Base-by-base conservation (phyloP, 2,113 vertebrate species). In the Drymodes brunneopygia region DNA sequence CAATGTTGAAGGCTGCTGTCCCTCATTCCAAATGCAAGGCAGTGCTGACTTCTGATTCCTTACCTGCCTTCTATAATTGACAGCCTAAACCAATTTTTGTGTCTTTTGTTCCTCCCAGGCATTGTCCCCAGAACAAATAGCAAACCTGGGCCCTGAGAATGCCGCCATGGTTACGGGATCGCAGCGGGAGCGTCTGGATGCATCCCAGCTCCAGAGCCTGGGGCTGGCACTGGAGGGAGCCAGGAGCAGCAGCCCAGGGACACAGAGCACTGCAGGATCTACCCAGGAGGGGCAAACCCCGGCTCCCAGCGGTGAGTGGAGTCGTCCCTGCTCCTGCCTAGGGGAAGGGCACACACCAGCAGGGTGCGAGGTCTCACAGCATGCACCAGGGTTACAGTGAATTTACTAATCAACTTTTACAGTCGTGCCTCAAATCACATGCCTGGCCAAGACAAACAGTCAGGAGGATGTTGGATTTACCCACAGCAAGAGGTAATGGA, bases 111-210 rank as follows among this genome's bases (percentile, higher is more conserved):
- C 28, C 35, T 64, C 38, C 9, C 81, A 98, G 98, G 97, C 91
- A 38, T 90, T 98, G 92, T 98, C 98, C 16, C 54, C 94, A 7
- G 97, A 97, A 31, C 98, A 98, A 87, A 97, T 98, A 58, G 95
- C 95, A 33, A 96, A 75, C 64, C 71, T 98, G 79, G 98, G 98
- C 25, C 98, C 98, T 0, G 97, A 97, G 90, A 98, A 98, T 17
- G 98, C 98, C 1, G 98, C 98, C 2, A 33, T 92, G 23, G 98
- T 98, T 53, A 98, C 98, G 9, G 87, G 47, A 4, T 79, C 28
- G 0, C 98, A 98, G 96, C 93, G 87, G 11, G 42, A 94, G 42
- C 95, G 3, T 6, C 97, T 98, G 80, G 95, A 88, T 77, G 13
- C 58, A 5, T 7, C 78, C 4, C 98, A 98, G 96, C 96, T 98